phyloP scores from a whole-genome alignment of 2,797 vertebrate species.

The Sebastes aleutianus region DNA sequence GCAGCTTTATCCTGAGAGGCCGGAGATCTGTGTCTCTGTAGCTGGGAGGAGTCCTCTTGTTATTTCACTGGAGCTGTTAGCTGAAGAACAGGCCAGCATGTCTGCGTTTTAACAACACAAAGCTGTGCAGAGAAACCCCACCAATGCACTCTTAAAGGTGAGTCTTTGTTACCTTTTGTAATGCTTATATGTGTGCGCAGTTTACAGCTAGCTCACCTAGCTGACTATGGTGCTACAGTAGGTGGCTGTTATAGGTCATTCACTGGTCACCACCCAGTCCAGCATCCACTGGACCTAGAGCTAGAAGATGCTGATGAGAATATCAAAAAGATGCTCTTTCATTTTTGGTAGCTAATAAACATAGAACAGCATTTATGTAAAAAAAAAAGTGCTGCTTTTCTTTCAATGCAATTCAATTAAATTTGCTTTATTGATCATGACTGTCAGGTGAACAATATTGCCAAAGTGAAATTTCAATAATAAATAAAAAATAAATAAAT shows the following conservation, averaged over 20 bases:
- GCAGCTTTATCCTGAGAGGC: slow-evolving; percentile 75
- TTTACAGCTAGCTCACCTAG: slow-evolving; percentile 6
- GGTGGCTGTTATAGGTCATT: slow-evolving; percentile 3
- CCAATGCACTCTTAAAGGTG: slow-evolving; percentile 72
- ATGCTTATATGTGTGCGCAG: neutral
- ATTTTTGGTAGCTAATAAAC: neutral
- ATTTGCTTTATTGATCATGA: no score
- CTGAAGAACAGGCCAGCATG: slow-evolving; percentile 49
- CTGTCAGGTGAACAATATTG: no score
- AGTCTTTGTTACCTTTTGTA: slow-evolving; percentile 3
- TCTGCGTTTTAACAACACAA: slow-evolving; percentile 45
- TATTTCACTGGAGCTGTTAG: slow-evolving; percentile 38
- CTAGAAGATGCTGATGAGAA: neutral
- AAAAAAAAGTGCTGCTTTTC: neutral
- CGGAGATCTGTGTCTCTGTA: slow-evolving; percentile 68
- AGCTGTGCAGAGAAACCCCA: slow-evolving; percentile 32
- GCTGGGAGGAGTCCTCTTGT: slow-evolving; percentile 69
- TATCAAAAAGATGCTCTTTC: neutral
- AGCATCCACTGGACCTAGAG: neutral
- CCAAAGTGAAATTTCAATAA: no score
- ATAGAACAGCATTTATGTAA: neutral
- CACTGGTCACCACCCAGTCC: slow-evolving; percentile 7
- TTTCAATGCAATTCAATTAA: neutral
- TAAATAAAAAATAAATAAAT: no score
- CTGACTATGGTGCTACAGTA: neutral